Evolutionary conservation across 2,888 invertebrate genomes (phyloP).

Genomic region (Brachypterus glaber): DNA sequence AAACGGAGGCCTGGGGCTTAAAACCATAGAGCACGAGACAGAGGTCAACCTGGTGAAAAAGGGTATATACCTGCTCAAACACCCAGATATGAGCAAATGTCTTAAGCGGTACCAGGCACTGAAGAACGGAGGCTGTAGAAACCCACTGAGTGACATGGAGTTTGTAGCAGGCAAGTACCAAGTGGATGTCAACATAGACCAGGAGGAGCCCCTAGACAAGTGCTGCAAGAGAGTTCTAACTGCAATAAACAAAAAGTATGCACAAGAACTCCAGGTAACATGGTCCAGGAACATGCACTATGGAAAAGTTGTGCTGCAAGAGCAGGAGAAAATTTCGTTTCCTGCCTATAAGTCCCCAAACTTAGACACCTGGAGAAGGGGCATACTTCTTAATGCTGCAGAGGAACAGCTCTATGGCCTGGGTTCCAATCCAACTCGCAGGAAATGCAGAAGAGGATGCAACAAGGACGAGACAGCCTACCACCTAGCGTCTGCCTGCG

Average conservation of each 20-base stretch:
- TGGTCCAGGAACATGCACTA: constrained; percentile 19
- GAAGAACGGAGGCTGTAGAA: constrained; percentile 11
- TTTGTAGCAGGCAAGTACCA: constrained; percentile 9
- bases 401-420: constrained; percentile 22
- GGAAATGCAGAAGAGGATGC: no score
- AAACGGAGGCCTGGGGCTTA: constrained; percentile 11
- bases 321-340: constrained; percentile 10
- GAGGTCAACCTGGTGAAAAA: no score
- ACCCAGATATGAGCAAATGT: constrained; percentile 7
- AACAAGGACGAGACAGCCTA: constrained; percentile 17
- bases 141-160: constrained; percentile 10
- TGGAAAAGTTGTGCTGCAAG: constrained; percentile 12
- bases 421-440: constrained; percentile 7
- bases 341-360: constrained; percentile 12
- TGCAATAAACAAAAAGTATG: not conserved
- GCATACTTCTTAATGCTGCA: constrained; percentile 16
- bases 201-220: not conserved
- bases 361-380: no score
- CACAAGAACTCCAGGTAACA: not conserved
- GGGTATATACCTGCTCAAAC: no score
- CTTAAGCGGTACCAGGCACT: constrained; percentile 9
- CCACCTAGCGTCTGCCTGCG: constrained; percentile 19
- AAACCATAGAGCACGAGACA: constrained; percentile 9
- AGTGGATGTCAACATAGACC: not conserved
- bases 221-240: not conserved